A percentile compares a stretch with the other conserved stretches of the same genome.
phyloP scores from a whole-genome alignment of 2,113 vertebrate species.

The Rhodinocichla rosea region DNA sequence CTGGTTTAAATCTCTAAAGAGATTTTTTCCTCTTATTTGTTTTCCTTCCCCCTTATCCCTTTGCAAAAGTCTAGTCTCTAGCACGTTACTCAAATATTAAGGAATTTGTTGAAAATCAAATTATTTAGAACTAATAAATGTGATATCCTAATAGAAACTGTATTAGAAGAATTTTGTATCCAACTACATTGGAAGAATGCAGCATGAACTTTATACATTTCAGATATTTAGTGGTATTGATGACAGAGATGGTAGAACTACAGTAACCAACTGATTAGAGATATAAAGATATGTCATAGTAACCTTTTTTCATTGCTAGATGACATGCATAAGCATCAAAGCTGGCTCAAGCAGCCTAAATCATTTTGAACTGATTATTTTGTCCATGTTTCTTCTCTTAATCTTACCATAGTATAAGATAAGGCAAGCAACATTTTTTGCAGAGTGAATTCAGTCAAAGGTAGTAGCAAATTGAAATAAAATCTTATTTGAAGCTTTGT shows the following conservation, averaged over 20 bases:
- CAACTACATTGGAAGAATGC: background rate
- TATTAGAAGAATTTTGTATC: background rate
- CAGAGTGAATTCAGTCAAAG: background rate
- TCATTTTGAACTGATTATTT: background rate
- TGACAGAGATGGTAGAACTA: background rate
- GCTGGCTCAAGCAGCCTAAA: background rate
- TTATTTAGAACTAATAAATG: background rate
- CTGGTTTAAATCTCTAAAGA: background rate
- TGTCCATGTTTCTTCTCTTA: background rate
- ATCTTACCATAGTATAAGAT: background rate
- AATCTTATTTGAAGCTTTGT: background rate
- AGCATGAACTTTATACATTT: background rate
- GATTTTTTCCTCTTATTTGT: background rate
- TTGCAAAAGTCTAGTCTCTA: background rate
- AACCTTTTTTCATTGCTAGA: background rate
- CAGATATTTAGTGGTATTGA: background rate
- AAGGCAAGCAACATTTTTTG: background rate
- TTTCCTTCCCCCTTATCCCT: background rate
- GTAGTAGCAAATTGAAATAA: background rate
- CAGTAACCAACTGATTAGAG: background rate
- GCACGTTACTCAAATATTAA: background rate
- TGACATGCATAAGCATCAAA: background rate
- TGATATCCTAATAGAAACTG: background rate
- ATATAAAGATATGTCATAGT: background rate
- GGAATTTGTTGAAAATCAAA: background rate